Evolutionary conservation across 2,888 invertebrate genomes (phyloP), one percentile per base, ranked within the genome.

Genomic region (Mycalesis mineus): DNA sequence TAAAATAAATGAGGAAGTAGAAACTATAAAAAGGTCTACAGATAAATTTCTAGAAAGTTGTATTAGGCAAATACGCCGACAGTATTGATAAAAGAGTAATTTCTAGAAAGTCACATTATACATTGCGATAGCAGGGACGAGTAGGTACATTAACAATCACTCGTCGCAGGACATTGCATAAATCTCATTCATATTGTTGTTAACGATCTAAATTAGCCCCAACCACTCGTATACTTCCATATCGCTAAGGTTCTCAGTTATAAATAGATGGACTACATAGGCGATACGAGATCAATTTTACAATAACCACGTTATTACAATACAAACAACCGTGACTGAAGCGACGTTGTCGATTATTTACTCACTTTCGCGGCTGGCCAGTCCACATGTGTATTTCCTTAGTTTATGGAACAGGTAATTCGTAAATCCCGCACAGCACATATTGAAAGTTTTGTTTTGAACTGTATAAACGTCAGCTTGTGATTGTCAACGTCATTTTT

Each of bases 341-440:
- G 7, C 36, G 52, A 50, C 13, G 39, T 53, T 47, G 52, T 53
- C 11, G 48, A 14, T 52, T n/a, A 14, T 29, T 41, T 71, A 88
- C 88, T 89, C 75, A 89, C 88, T 88, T 82, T 88, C 84, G 71
- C 81, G 80, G 75, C 84, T 82, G 70, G 83, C 81, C 61, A 85
- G 77, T 71, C 88, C 88, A 80, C 87, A 86, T 83, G 88, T 88
- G 78, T 88, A 88, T 70, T 84, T 88, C 73, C 88, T 84, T 65
- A 89, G 81, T 78, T 88, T 88, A 72, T 86, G 80, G 67, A 86
- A 86, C 73, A 88, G 74, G 74, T 88, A 86, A 73, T 82, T 82
- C 68, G 78, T 81, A 63, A 83, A 81, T 73, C 84, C 78, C 62
- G 87, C 84, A 84, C 88, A 87, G 72, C 85, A 84, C 88, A 88